Evolutionary conservation across 2,888 invertebrate species (phyloP).

Genomic region (Metellina segmentata): DNA sequence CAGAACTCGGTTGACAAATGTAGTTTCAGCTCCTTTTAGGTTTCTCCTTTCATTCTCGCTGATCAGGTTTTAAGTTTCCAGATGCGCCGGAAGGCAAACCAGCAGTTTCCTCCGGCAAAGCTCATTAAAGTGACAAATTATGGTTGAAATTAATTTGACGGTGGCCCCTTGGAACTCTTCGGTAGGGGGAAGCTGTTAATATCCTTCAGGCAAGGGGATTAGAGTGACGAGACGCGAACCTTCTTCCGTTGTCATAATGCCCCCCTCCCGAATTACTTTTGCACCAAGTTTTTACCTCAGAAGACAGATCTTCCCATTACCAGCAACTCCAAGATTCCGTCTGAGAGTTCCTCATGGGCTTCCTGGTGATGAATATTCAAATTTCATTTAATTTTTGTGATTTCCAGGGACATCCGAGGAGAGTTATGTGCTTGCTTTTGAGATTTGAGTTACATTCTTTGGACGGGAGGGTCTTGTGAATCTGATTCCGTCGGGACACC

Average conservation of each 20-base stretch:
- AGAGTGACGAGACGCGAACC: background rate
- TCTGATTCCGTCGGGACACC: no score
- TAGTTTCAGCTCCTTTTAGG: slow-evolving; percentile 21
- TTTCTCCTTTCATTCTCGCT: slow-evolving; percentile 31
- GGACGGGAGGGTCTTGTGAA: no score
- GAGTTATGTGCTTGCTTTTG: no score
- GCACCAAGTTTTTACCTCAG: background rate
- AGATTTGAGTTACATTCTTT: no score
- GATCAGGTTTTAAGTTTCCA: slow-evolving; percentile 65
- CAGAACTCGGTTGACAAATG: slow-evolving; percentile 44
- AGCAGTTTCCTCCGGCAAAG: slow-evolving; percentile 46
- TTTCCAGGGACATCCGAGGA: slow-evolving; percentile 25
- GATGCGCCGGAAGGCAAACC: slow-evolving; percentile 16
- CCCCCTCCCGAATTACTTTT: slow-evolving; percentile 7
- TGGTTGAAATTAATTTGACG: slow-evolving; percentile 61
- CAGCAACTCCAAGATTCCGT: slow-evolving; percentile 11
- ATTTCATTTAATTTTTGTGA: slow-evolving; percentile 42
- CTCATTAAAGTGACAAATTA: slow-evolving; percentile 71
- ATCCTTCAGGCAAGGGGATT: slow-evolving; percentile 53
- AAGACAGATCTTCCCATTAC: slow-evolving; percentile 18
- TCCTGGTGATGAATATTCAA: slow-evolving; percentile 50
- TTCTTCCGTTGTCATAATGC: slow-evolving; percentile 34
- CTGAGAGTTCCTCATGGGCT: slow-evolving; percentile 37
- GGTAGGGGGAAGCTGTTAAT: slow-evolving; percentile 39
- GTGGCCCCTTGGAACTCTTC: slow-evolving; percentile 17